Conservation (phyloP, 2,113 vertebrate genomes). For the Gadus chalcogrammus region DNA sequence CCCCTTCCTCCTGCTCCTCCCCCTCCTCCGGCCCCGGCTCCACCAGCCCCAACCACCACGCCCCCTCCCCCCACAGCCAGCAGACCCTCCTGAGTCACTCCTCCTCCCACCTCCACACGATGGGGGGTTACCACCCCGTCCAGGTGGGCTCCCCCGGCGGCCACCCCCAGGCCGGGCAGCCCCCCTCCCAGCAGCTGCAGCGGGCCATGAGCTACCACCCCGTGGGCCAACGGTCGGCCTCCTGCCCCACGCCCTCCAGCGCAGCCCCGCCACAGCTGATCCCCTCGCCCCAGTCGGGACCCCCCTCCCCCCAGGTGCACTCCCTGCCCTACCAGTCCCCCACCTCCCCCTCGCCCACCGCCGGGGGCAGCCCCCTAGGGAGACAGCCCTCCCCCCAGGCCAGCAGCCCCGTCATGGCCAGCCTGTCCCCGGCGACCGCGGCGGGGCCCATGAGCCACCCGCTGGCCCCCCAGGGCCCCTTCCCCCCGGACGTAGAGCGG, state of each 20-base stretch:
- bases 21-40: constrained; percentile 65
- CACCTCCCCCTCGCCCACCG: constrained; percentile 79
- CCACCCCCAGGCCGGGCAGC: constrained; percentile 76
- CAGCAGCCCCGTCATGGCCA: constrained; percentile 77
- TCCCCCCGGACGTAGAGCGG: constrained; percentile 76
- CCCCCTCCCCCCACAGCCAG: constrained; percentile 71
- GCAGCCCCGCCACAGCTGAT: constrained; percentile 76
- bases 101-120: constrained; percentile 77
- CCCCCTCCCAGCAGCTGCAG: constrained; percentile 83
- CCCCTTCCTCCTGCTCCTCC: constrained; percentile 74
- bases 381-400: constrained; percentile 87
- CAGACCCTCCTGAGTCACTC: constrained; percentile 70
- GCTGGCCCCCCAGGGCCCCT: constrained; percentile 75
- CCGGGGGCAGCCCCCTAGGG: constrained; percentile 73
- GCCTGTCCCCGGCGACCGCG: constrained; percentile 64
- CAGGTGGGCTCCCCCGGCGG: constrained; percentile 76
- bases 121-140: constrained; percentile 76
- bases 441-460: constrained; percentile 78
- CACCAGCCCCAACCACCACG: constrained; percentile 61
- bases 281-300: constrained; percentile 86
- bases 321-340: constrained; percentile 89
- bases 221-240: constrained; percentile 78
- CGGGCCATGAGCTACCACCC: constrained; percentile 80
- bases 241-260: constrained; percentile 80
- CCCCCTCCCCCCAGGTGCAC: constrained; percentile 90